Percentiles rank a stretch among this genome's conserved stretches.
Evolutionary conservation across 2,797 vertebrate species (phyloP).

Genomic region (Gymnoscopelus braueri): DNA sequence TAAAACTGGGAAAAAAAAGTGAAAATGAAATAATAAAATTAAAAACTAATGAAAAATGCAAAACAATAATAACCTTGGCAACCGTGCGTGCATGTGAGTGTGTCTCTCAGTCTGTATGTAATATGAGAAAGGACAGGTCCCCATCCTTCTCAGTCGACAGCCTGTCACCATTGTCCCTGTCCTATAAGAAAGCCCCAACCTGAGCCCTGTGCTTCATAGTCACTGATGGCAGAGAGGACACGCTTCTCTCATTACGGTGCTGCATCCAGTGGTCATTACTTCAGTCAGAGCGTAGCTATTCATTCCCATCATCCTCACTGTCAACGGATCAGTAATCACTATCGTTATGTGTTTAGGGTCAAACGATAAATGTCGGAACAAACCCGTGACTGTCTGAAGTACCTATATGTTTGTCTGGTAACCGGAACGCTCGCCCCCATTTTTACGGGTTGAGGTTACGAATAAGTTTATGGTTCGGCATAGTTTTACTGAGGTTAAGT

Average conservation of each 20-base stretch:
- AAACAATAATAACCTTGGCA: background rate
- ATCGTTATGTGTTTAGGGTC: background rate
- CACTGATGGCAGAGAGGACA: slow-evolving; percentile 14
- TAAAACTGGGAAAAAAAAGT: no score
- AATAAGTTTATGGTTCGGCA: no score
- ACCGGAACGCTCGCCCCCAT: no score
- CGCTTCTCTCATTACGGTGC: slow-evolving; percentile 33
- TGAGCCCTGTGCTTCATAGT: slow-evolving; percentile 22
- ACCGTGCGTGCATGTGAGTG: background rate
- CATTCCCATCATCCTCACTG: slow-evolving; percentile 29
- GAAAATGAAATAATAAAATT: no score
- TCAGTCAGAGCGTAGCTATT: slow-evolving; percentile 49
- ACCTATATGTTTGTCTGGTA: no score
- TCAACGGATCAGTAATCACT: background rate
- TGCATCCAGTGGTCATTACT: slow-evolving; percentile 22
- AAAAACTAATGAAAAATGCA: no score
- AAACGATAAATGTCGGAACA: no score
- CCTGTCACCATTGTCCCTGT: slow-evolving; percentile 27
- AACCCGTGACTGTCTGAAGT: no score
- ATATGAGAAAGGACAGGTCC: slow-evolving; percentile 68
- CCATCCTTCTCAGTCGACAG: slow-evolving; percentile 35
- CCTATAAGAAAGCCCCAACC: slow-evolving; percentile 44
- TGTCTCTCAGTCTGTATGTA: slow-evolving; percentile 39
- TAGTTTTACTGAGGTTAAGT: no score
- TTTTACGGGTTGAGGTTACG: no score